Percentiles rank a stretch among this genome's conserved stretches.
Conservation (phyloP, 2,113 vertebrate genomes). For the Pedetes capensis region DNA sequence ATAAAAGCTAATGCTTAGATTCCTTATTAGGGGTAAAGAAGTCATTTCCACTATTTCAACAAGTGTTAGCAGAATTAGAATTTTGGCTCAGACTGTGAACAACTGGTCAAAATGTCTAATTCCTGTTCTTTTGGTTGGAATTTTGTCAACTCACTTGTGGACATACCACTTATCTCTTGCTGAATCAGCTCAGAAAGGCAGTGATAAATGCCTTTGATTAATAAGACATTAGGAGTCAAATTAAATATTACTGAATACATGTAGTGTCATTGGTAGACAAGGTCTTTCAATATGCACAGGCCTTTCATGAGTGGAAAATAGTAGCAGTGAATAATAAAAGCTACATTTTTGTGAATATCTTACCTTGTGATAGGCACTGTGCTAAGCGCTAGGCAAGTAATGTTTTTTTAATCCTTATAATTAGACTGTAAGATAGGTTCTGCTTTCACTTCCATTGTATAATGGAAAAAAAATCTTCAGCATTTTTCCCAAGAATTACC, state of each 20-base stretch:
- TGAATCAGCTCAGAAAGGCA: conserved; percentile 38
- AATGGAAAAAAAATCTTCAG: neutral
- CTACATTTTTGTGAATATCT: neutral
- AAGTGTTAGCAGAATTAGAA: neutral
- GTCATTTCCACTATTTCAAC: neutral
- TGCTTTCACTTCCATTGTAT: neutral
- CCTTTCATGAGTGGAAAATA: neutral
- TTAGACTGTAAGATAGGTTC: neutral
- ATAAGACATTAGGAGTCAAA: conserved; percentile 59
- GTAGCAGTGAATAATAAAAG: neutral
- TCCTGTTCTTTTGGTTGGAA: neutral
- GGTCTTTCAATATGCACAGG: conserved; percentile 1
- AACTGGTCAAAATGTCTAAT: neutral
- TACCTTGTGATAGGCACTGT: neutral
- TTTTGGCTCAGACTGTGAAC: neutral
- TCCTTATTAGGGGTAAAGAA: neutral
- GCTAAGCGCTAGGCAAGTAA: neutral
- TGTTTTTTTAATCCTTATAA: neutral
- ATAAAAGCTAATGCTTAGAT: neutral
- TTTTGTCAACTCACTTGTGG: neutral
- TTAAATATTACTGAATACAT: conserved; percentile 70
- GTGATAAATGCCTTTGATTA: conserved; percentile 68
- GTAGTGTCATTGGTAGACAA: conserved; percentile 39
- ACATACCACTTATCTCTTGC: conserved; percentile 8
- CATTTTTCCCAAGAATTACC: neutral